Percentiles rank a stretch among this genome's conserved stretches.
phyloP scores from a whole-genome alignment of 2,113 vertebrate species.

The Tetrao urogallus region DNA sequence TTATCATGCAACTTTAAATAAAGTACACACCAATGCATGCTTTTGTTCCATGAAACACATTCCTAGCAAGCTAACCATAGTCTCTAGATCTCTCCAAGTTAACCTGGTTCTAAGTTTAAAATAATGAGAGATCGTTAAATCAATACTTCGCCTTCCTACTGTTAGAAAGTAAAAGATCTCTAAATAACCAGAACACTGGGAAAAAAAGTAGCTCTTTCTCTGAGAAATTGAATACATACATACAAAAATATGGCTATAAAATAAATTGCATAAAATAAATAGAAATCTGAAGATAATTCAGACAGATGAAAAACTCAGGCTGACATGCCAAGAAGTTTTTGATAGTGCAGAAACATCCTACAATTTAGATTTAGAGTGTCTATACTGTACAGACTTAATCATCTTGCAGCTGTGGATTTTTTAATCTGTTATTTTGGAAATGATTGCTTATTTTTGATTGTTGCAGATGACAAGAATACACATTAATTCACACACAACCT shows the following conservation, averaged over 20 bases:
- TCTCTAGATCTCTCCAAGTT: neutral
- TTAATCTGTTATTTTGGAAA: neutral
- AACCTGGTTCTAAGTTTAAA: neutral
- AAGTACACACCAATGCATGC: neutral
- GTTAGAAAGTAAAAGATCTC: neutral
- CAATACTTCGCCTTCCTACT: neutral
- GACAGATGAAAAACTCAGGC: neutral
- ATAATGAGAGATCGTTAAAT: neutral
- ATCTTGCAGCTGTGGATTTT: neutral
- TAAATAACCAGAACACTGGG: neutral
- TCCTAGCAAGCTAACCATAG: neutral
- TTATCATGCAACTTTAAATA: neutral
- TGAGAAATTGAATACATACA: neutral
- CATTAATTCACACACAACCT: neutral
- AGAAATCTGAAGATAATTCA: neutral
- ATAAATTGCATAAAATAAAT: neutral
- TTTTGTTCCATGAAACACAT: neutral
- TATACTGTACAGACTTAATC: neutral
- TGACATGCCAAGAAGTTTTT: neutral
- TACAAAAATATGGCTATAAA: neutral
- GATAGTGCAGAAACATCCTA: neutral
- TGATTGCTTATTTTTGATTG: neutral
- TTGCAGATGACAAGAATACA: neutral
- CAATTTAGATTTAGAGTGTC: neutral
- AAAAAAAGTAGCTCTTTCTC: neutral